Evolutionary conservation across 2,888 invertebrate genomes (phyloP).

Genomic region (Nephrotoma appendiculata): DNA sequence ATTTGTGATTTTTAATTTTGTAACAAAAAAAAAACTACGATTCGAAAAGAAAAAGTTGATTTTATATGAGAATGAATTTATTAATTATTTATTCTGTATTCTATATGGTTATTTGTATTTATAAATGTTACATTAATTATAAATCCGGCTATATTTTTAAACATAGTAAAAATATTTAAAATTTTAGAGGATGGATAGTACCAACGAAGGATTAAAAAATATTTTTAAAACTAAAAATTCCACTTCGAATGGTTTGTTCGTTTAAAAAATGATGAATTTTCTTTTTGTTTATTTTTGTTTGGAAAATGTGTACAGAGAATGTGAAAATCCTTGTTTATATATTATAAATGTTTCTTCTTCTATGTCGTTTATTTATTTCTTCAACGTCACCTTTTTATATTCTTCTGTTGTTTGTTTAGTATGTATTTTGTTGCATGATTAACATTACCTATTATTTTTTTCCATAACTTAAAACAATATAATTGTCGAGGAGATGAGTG

Average conservation of each 20-base stretch:
- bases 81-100: background rate
- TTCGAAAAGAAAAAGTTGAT: background rate
- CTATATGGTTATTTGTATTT: background rate
- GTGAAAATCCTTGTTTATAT: background rate
- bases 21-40: background rate
- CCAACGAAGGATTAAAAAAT: background rate
- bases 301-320: background rate
- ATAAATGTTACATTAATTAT: background rate
- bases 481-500: background rate
- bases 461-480: background rate
- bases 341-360: background rate
- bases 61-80: background rate
- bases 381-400: background rate
- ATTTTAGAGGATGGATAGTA: background rate
- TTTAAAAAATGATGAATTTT: background rate
- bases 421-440: background rate
- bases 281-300: background rate
- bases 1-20: background rate
- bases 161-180: background rate
- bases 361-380: background rate
- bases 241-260: background rate
- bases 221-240: background rate
- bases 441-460: background rate
- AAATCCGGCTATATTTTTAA: background rate
- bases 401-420: background rate